A percentile compares a stretch with the other conserved stretches of the same genome.
These are phyloP conservation scores for Silurus glanis DNA, from an alignment of 2,113 vertebrate genomes.

Conservation along the genomic window DNA sequence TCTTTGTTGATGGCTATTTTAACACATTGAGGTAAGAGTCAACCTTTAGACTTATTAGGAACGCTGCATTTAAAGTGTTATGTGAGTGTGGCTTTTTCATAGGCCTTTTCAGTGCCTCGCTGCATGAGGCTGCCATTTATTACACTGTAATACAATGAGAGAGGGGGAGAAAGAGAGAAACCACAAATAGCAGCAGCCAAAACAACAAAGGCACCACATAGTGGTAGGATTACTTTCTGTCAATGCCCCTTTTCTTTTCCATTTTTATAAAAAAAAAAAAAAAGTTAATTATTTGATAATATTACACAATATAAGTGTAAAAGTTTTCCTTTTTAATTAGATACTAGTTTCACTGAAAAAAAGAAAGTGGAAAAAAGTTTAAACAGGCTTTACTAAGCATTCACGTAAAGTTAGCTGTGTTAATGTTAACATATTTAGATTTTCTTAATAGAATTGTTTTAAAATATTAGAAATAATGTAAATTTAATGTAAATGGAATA, in stretches of 20 bases:
- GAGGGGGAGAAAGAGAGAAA: slow-evolving; percentile 36
- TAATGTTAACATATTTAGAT: neutral
- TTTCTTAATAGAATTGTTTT: neutral
- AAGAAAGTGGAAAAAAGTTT: neutral
- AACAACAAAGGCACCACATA: slow-evolving; percentile 45
- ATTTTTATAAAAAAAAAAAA: slow-evolving; percentile 31
- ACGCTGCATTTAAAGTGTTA: neutral
- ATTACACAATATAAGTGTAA: slow-evolving; percentile 34
- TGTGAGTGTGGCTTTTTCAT: slow-evolving; percentile 30
- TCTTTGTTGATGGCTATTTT: slow-evolving; percentile 51
- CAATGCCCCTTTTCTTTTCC: slow-evolving; percentile 21
- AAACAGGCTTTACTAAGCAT: neutral
- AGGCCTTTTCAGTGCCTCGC: neutral
- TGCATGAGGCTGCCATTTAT: slow-evolving; percentile 35
- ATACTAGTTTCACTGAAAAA: no score
- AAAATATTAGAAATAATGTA: neutral
- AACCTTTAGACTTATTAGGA: slow-evolving; percentile 53
- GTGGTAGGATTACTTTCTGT: slow-evolving; percentile 30
- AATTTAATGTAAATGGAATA: neutral
- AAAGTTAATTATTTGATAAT: slow-evolving; percentile 44
- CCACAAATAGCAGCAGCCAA: slow-evolving; percentile 26
- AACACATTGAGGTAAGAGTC: slow-evolving; percentile 55
- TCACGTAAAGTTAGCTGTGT: neutral
- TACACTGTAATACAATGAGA: slow-evolving; percentile 48
- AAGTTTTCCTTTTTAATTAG: slow-evolving; percentile 34